Evolutionary conservation across 2,797 vertebrate species (phyloP).

Genomic region (Carapus acus): DNA sequence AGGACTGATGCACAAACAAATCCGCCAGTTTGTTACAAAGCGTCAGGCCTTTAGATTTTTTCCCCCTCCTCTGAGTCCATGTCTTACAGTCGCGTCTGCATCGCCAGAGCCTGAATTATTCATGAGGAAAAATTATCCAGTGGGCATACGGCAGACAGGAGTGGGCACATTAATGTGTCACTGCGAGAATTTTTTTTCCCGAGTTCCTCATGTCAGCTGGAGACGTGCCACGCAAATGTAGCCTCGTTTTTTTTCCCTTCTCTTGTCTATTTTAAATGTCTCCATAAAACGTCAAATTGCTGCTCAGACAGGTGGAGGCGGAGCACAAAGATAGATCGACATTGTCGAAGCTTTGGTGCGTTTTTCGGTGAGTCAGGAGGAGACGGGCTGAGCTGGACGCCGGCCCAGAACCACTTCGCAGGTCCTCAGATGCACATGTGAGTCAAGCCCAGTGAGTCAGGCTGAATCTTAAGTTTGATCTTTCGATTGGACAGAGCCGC

Average conservation of each 20-base stretch:
- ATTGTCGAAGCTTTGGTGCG: conserved; percentile 57
- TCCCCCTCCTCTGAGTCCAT: conserved; percentile 11
- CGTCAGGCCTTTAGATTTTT: conserved; percentile 30
- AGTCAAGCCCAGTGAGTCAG: no score
- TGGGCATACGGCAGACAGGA: conserved; percentile 28
- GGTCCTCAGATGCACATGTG: no score
- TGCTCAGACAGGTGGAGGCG: conserved; percentile 24
- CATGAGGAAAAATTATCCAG: conserved; percentile 35
- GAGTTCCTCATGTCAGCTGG: conserved; percentile 22
- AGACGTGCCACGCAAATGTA: conserved; percentile 19
- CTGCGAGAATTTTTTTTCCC: conserved; percentile 4
- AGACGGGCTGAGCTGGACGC: conserved; percentile 27
- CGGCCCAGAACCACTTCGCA: conserved; percentile 35
- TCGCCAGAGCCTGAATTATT: conserved; percentile 54
- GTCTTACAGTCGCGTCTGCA: conserved; percentile 24
- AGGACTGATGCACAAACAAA: conserved; percentile 16
- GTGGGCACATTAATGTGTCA: conserved; percentile 21
- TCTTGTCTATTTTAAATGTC: conserved; percentile 29
- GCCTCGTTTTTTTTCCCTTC: not conserved
- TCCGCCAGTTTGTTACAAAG: conserved; percentile 36
- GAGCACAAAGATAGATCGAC: conserved; percentile 50
- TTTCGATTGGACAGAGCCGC: no score
- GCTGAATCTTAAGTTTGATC: no score
- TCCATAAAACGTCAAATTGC: conserved; percentile 42
- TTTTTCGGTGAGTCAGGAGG: conserved; percentile 54